These are phyloP conservation scores for Leptopilina myrica DNA, from an alignment of 2,888 invertebrate genomes.

Conservation along the genomic window DNA sequence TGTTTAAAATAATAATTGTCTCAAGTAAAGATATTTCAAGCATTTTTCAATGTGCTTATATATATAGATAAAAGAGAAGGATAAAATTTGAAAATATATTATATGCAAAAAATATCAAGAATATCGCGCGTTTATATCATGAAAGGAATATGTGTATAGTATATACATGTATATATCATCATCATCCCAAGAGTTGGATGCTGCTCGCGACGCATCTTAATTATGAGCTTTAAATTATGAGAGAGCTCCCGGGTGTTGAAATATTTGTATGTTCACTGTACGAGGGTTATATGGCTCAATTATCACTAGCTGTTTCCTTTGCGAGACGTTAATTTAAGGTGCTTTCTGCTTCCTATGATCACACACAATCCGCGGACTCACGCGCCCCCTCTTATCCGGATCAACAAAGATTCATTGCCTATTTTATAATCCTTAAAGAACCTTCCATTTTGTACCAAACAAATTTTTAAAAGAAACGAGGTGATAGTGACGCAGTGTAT, in stretches of 20 bases:
- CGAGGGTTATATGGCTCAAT: slow-evolving; percentile 75
- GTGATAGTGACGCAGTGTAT: no score
- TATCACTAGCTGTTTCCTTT: slow-evolving; percentile 70
- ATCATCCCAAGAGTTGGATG: slow-evolving; percentile 40
- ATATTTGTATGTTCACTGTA: slow-evolving; percentile 71
- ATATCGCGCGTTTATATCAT: slow-evolving; percentile 10
- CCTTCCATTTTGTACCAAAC: neutral
- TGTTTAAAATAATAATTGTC: no score
- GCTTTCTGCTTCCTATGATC: slow-evolving; percentile 59
- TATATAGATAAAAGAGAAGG: no score
- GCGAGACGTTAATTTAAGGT: slow-evolving; percentile 71
- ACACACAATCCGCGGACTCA: slow-evolving; percentile 38
- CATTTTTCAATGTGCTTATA: no score
- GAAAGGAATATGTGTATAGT: neutral
- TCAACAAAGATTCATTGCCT: slow-evolving; percentile 29
- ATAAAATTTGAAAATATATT: neutral
- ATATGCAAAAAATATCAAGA: slow-evolving; percentile 9
- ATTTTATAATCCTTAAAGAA: slow-evolving; percentile 19
- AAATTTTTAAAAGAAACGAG: neutral
- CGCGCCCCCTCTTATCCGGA: neutral
- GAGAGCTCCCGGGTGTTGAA: slow-evolving; percentile 68
- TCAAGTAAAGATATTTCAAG: no score
- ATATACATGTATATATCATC: no score
- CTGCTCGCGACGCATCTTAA: slow-evolving; percentile 64
- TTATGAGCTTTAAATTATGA: slow-evolving; percentile 72